These are phyloP conservation scores for Prietella phreatophila DNA, from an alignment of 2,113 vertebrate species.

Conservation along the genomic window DNA sequence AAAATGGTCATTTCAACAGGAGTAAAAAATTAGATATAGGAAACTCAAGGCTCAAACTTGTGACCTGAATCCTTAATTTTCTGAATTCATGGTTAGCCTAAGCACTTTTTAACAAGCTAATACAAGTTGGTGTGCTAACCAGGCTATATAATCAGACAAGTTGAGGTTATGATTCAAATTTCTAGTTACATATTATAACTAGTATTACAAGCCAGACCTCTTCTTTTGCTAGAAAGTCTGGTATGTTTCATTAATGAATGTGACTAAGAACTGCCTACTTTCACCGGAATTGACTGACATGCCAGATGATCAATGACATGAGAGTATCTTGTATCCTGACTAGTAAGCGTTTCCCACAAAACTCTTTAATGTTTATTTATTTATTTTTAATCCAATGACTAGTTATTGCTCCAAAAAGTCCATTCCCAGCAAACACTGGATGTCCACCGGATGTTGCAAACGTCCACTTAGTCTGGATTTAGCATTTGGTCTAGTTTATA, in stretches of 20 bases:
- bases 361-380: no score
- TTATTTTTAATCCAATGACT: background rate
- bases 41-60: background rate
- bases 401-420: background rate
- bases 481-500: no score
- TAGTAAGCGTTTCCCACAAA: background rate
- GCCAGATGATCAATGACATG: background rate
- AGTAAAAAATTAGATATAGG: background rate
- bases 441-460: no score
- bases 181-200: background rate
- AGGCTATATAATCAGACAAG: background rate
- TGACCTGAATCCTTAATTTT: background rate
- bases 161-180: background rate
- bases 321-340: background rate
- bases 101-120: background rate
- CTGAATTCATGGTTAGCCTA: background rate
- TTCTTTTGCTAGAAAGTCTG: background rate
- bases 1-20: background rate
- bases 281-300: background rate
- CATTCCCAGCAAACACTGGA: no score
- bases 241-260: background rate
- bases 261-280: background rate
- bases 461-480: no score
- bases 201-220: background rate
- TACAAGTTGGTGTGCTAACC: background rate